Evolutionary conservation across 2,797 vertebrate genomes (phyloP), one percentile per base, ranked within the genome.

Genomic region (Arnoldichthys spilopterus): DNA sequence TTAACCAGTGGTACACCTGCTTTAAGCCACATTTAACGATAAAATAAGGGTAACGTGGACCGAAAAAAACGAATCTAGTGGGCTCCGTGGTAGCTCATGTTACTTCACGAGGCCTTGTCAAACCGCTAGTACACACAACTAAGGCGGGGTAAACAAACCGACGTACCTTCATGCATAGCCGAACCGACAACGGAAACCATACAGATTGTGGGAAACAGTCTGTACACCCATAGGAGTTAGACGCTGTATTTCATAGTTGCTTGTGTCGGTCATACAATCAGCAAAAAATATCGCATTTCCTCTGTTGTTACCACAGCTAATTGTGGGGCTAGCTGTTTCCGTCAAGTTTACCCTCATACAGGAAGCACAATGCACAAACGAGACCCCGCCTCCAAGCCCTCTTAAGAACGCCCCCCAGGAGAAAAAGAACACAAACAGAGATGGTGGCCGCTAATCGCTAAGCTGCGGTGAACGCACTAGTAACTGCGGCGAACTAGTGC

Each of bases 261-360:
- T 13, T 54, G 26, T 71, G 45, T 20, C 66, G 32, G 71, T 30
- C 62, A 24, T 30, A 45, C 34, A 22, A 4, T 18, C 51, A 32
- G 28, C 77, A 72, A 71, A 79, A 75, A 78, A 83, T 54, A 78
- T 80, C 58, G 82, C 49, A 84, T 85, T 85, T 80, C 69, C 83
- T 81, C 79, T 80, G 49, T 80, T 77, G 75, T 73, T 75, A 56
- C 49, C 62, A 71, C 74, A 67, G 58, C 74, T 84, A 73, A 76
- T 26, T 28, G 76, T 75, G 64, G 43, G 32, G 45, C 56, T 22
- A 59, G 76, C 59, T 67, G 75, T 58, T 84, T 84, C 73, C 82
- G 67, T 67, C 62, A 61, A 72, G 76, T 59, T 83, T 79, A 74
- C 82, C 78, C 78, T 83, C 67, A 71, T 34, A 85, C 79, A 79